These are phyloP conservation scores for Philereme transversata DNA, from an alignment of 2,888 invertebrate species.

Conservation along the genomic window DNA sequence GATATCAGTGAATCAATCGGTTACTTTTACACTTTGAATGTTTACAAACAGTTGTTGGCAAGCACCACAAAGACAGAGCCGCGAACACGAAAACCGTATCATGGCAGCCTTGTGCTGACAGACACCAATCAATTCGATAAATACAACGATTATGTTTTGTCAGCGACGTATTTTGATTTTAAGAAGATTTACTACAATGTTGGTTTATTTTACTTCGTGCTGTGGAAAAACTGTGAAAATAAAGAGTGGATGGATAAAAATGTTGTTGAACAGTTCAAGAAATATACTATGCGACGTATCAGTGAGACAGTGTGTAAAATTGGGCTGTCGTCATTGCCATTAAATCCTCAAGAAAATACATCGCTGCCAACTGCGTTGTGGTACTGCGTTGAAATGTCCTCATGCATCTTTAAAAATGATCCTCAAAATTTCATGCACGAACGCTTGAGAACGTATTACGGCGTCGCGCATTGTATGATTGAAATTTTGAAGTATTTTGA, in stretches of 20 bases:
- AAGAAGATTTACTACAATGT: constrained; percentile 52
- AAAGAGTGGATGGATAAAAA: constrained; percentile 60
- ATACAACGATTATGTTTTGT: constrained; percentile 57
- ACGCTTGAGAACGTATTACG: constrained; percentile 46
- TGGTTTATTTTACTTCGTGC: constrained; percentile 52
- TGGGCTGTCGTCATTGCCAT: constrained; percentile 51
- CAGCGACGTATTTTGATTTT: constrained; percentile 53
- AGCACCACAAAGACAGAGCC: constrained; percentile 47
- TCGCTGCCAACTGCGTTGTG: constrained; percentile 50
- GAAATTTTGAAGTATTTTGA: constrained; percentile 48
- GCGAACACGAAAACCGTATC: constrained; percentile 48
- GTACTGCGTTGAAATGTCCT: constrained; percentile 54
- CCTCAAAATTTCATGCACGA: constrained; percentile 43
- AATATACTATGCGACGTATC: constrained; percentile 50
- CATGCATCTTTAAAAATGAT: constrained; percentile 50
- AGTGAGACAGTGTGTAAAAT: constrained; percentile 47
- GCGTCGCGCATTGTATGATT: constrained; percentile 46
- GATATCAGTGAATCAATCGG: constrained; percentile 52
- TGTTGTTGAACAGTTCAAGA: constrained; percentile 50
- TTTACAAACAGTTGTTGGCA: constrained; percentile 50
- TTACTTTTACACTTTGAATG: constrained; percentile 55
- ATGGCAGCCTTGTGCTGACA: constrained; percentile 52
- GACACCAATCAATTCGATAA: constrained; percentile 51
- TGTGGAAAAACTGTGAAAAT: constrained; percentile 56
- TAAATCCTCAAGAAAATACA: constrained; percentile 47